Evolutionary conservation across 2,888 invertebrate genomes (phyloP).

Genomic region (Hanleya hanleyi): DNA sequence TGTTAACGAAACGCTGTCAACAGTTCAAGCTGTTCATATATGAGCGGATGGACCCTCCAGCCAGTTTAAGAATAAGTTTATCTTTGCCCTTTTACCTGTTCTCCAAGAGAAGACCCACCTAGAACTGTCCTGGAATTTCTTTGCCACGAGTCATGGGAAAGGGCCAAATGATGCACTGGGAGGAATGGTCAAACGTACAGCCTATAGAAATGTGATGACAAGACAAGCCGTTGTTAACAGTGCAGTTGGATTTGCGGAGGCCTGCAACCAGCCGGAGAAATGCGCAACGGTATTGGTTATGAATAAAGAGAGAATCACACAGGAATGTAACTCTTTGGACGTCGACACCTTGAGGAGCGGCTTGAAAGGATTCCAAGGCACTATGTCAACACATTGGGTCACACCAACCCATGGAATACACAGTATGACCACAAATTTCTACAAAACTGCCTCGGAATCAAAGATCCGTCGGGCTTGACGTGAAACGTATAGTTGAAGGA

Average conservation of each 20-base stretch:
- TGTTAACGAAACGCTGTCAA: neutral
- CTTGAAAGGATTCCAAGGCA: conserved; percentile 7
- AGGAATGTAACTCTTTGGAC: neutral
- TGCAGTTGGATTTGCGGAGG: conserved; percentile 17
- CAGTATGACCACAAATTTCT: too few relatives aligned
- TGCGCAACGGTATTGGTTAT: neutral
- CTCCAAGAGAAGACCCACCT: neutral
- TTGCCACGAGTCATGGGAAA: conserved; percentile 25
- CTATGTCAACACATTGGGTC: conserved; percentile 1
- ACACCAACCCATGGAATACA: too few relatives aligned
- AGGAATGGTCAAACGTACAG: conserved; percentile 15
- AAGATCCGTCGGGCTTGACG: too few relatives aligned
- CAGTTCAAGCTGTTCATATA: conserved; percentile 11
- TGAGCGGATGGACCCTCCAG: conserved; percentile 22
- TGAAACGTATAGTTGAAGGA: too few relatives aligned
- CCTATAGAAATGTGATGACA: conserved; percentile 16
- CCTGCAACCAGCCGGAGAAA: neutral
- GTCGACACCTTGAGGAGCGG: neutral
- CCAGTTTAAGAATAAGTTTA: conserved; percentile 21
- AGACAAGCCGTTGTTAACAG: conserved; percentile 1
- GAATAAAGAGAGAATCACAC: neutral
- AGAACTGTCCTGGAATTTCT: too few relatives aligned
- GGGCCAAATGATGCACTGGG: conserved; percentile 25
- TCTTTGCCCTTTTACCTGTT: neutral
- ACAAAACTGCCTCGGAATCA: too few relatives aligned